Percentiles rank a stretch among this genome's conserved stretches.
Evolutionary conservation across 2,888 invertebrate genomes (phyloP).

Genomic region (Drosophila algonquin): DNA sequence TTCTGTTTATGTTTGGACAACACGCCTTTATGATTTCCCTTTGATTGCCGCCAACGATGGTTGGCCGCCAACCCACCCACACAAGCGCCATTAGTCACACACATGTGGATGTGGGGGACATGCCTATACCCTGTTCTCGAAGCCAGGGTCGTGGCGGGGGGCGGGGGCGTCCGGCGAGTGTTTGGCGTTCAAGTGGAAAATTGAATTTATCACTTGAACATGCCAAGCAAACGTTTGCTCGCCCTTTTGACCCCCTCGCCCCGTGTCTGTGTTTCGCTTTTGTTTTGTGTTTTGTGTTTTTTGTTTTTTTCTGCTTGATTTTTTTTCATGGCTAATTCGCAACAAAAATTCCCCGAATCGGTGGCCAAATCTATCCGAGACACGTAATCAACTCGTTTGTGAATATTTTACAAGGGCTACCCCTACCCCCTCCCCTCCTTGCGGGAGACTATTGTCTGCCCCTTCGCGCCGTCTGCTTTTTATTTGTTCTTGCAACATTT

Average conservation of each 20-base stretch:
- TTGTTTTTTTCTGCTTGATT: conserved; percentile 9
- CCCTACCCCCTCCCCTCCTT: background rate
- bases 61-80: conserved; percentile 61
- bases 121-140: background rate
- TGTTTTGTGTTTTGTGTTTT: conserved; percentile 1
- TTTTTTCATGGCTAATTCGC: conserved; percentile 58
- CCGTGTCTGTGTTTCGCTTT: background rate
- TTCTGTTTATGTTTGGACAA: conserved; percentile 74
- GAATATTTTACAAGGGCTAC: conserved; percentile 50
- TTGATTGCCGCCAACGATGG: conserved; percentile 68
- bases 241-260: conserved; percentile 26
- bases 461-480: conserved; percentile 13
- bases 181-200: conserved; percentile 76
- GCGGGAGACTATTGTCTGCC: background rate
- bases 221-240: conserved; percentile 60
- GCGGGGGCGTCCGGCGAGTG: conserved; percentile 11
- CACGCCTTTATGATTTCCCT: conserved; percentile 80
- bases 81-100: conserved; percentile 77
- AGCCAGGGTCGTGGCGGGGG: background rate
- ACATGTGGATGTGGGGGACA: conserved; percentile 15
- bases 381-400: conserved; percentile 79
- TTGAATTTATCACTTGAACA: conserved; percentile 79
- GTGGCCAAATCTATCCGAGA: conserved; percentile 71
- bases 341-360: conserved; percentile 52
- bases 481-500: conserved; percentile 58